A percentile compares a stretch with the other conserved stretches of the same genome.
Conservation (phyloP, 1,140 invertebrate species). For the Anthonomus grandis region DNA sequence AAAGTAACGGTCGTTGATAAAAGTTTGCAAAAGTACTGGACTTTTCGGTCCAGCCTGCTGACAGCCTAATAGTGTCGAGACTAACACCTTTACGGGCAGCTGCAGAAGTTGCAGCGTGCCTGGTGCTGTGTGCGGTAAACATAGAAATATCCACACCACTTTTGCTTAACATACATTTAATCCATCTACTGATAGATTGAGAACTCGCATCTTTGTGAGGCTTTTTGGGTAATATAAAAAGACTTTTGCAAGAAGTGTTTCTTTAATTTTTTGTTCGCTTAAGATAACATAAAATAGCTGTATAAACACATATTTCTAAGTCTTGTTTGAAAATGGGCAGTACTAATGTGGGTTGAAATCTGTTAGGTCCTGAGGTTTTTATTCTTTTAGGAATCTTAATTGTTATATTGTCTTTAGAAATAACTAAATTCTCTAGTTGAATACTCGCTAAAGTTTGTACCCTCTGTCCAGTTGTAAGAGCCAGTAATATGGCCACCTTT, state of each 20-base stretch:
- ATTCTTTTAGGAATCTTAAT: background rate
- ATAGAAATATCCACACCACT: slow-evolving; percentile 16
- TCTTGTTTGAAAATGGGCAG: background rate
- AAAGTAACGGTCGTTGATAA: slow-evolving; percentile 23
- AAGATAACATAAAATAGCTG: background rate
- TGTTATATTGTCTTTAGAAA: background rate
- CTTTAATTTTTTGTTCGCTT: background rate
- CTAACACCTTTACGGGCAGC: slow-evolving; percentile 12
- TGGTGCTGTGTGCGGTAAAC: slow-evolving; percentile 21
- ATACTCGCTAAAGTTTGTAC: background rate
- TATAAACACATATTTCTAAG: background rate
- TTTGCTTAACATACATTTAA: background rate
- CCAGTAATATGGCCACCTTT: background rate
- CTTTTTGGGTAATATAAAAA: background rate
- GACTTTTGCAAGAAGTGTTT: background rate
- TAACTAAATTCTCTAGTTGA: background rate
- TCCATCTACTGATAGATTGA: slow-evolving; percentile 7
- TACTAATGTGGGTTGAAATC: background rate
- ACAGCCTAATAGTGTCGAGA: slow-evolving; percentile 12
- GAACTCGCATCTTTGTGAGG: slow-evolving; percentile 10
- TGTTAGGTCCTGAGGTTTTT: background rate
- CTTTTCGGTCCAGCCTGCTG: slow-evolving; percentile 31
- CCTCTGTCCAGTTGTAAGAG: background rate
- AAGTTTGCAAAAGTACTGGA: slow-evolving; percentile 32
- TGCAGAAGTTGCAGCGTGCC: slow-evolving; percentile 23